Conservation (phyloP, 2,888 invertebrate species). For the Mimachlamys varia region DNA sequence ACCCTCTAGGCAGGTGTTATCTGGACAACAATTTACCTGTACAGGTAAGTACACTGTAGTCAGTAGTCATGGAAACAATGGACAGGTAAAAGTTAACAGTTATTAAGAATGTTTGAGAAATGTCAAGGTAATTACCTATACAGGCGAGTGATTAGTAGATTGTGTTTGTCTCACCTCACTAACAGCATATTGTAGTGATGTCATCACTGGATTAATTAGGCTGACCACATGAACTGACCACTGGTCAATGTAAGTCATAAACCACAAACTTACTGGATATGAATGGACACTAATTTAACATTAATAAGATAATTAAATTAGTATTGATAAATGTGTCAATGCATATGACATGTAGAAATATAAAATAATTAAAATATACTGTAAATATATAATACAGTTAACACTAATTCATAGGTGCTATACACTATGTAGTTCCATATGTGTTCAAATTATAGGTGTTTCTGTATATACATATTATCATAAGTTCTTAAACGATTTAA, state of each 20-base stretch:
- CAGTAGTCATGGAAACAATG: not conserved
- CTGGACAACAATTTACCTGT: not conserved
- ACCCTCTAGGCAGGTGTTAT: conserved; percentile 20
- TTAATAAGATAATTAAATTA: not conserved
- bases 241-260: too few relatives aligned
- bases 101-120: not conserved
- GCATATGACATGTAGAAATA: not conserved
- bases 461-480: too few relatives aligned
- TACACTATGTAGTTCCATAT: too few relatives aligned
- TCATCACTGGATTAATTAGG: not conserved
- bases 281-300: not conserved
- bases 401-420: too few relatives aligned
- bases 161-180: not conserved
- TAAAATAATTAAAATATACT: not conserved
- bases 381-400: too few relatives aligned
- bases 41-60: not conserved
- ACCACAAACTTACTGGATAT: not conserved
- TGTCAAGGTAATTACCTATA: not conserved
- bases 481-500: too few relatives aligned
- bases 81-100: not conserved
- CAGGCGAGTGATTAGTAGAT: not conserved
- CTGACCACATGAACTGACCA: not conserved
- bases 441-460: too few relatives aligned
- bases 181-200: not conserved
- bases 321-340: not conserved